These are phyloP conservation scores for Fregetta grallaria DNA, from an alignment of 2,113 vertebrate species.

Conservation along the genomic window DNA sequence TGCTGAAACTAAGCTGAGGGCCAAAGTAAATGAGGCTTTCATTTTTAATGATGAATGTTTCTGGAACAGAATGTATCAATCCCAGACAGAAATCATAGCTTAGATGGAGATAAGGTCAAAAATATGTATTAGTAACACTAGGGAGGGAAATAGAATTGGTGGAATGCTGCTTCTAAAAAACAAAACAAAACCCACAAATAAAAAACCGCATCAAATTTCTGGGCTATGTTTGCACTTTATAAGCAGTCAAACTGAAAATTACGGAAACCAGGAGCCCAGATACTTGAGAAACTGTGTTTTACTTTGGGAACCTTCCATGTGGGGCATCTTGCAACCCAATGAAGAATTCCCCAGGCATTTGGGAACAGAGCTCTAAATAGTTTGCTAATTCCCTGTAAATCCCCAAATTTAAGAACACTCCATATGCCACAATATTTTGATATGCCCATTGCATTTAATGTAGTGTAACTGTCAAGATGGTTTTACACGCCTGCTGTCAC, in stretches of 20 bases:
- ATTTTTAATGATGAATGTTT: conserved; percentile 56
- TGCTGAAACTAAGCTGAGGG: conserved; percentile 30
- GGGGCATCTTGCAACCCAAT: neutral
- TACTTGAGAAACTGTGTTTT: neutral
- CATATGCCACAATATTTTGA: neutral
- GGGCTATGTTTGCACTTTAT: neutral
- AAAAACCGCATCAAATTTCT: neutral
- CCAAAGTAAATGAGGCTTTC: conserved; percentile 64
- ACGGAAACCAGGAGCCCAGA: neutral
- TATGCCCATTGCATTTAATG: neutral
- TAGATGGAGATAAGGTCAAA: conserved; percentile 48
- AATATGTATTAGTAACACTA: conserved; percentile 34
- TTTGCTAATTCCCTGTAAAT: neutral
- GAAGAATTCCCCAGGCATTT: neutral
- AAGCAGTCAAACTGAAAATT: neutral
- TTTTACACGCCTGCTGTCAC: neutral
- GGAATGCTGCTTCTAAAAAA: neutral
- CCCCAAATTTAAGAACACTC: neutral
- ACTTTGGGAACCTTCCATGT: neutral
- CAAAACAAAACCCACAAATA: neutral
- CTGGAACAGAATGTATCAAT: conserved; percentile 59
- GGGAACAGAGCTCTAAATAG: neutral
- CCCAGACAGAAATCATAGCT: conserved; percentile 53
- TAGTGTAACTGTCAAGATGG: neutral
- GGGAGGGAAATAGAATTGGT: neutral